Base-by-base conservation (phyloP, 2,113 vertebrate genomes). In the Petrocephalus zakoni region DNA sequence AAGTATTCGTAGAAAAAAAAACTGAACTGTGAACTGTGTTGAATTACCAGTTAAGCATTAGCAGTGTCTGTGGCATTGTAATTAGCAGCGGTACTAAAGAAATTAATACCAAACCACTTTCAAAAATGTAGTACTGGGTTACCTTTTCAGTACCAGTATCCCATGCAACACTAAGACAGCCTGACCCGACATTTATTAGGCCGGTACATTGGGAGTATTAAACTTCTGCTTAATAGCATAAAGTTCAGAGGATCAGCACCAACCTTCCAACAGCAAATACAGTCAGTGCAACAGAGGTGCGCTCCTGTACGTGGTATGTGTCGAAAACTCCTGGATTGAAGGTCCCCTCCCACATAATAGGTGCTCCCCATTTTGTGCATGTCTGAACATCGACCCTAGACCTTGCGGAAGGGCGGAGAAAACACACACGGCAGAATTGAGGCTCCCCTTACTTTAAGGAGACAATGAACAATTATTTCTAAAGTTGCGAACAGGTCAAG, bases 241-340 rank as follows among this genome's bases (percentile, higher is more conserved):
- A 68, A 13, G 25, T 68, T 29, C 61, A n/a, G 10, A 68, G 10
- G 25, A 19, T 21, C 21, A 52, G 61, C 1, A 91, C 93, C 49
- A 91, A 97, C 96, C 94, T 96, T 91, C 96, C 95, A 22, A 97
- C 91, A 13, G 95, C 96, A 90, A 97, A 97, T 56, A 96, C 95
- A 0, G 95, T 96, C 7, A 97, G 91, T 34, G 95, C 95, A 5
- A 96, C 93, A 78, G 95, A 94, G 13, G 95, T 92, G 22, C 93
- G 93, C 88, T 90, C 5, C 42, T 3, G 58, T 82, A 86, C 75
- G 86, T 95, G 94, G 9, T 42, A 25, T 84, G 89, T 42, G 68
- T 95, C 93, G 0, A 94, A 95, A 15, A 84, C 3, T 0, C 89
- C 21, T 19, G 95, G 91, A 11, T 96, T 81, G 4, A 96, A 96